Evolutionary conservation across 2,113 vertebrate species (phyloP).

Genomic region (Podarcis muralis): DNA sequence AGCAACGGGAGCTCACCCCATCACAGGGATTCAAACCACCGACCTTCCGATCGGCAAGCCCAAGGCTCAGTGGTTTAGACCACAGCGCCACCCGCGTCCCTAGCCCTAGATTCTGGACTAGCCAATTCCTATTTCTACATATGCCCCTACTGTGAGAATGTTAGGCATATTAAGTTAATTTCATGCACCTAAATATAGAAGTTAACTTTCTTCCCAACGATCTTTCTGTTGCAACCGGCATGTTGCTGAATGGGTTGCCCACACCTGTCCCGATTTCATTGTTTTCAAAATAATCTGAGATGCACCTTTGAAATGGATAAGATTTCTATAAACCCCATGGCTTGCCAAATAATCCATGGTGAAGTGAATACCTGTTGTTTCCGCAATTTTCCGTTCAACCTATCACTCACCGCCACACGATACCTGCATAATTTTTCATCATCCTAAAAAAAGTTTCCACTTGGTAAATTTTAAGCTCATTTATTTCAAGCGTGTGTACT

Average conservation of each 20-base stretch:
- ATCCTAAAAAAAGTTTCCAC: slow-evolving; percentile 9
- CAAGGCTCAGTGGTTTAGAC: too few relatives aligned
- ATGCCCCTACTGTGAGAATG: background rate
- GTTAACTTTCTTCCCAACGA: background rate
- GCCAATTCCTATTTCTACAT: background rate
- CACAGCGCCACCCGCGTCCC: too few relatives aligned
- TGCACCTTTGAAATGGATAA: background rate
- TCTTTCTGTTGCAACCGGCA: background rate
- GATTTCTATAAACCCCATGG: background rate
- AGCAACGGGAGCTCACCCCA: too few relatives aligned
- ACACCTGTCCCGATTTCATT: background rate
- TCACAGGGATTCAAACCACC: too few relatives aligned
- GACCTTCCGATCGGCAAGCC: too few relatives aligned
- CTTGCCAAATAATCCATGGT: background rate
- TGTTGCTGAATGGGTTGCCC: background rate
- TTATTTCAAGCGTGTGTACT: slow-evolving; percentile 31
- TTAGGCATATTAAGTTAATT: background rate
- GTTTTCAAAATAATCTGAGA: background rate
- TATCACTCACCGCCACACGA: background rate
- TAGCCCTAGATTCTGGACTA: too few relatives aligned
- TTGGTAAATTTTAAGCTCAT: slow-evolving; percentile 27
- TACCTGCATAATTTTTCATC: slow-evolving; percentile 3
- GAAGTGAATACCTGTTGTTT: background rate
- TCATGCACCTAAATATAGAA: background rate
- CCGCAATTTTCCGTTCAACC: background rate